Base-by-base conservation (phyloP, 2,888 invertebrate genomes). In the Eristalinus aeneus region DNA sequence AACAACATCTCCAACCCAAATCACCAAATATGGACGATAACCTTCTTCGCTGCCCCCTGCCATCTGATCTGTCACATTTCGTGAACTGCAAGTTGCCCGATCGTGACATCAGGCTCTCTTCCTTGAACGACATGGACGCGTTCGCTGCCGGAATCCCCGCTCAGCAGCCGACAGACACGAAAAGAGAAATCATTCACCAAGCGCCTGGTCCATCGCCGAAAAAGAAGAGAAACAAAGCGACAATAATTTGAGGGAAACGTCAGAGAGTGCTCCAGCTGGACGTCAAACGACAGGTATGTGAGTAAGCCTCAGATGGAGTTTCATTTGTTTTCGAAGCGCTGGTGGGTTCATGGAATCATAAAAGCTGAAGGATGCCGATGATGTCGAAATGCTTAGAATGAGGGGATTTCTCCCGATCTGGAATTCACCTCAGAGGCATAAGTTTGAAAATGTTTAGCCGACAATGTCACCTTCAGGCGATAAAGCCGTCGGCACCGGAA, bases 51-150 rank as follows among this genome's bases (percentile, higher is more conserved):
- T 39, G 39, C 39, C 64, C 71, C 39, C 58, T 71, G 56, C 10
- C 56, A 64, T 77, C 11, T 16, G 58, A 68, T 68, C 75, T 75
- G 75, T 75, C 75, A 75, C 67, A 61, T 67, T 31, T 16, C 36
- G 10, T 74, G 39, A 65, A 39, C 74, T 10, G 64, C 53, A 63
- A 54, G n/a, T 23, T 16, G 34, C 63, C 16, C 5, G 9, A 20
- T 31, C 56, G 31, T 65, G 74, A 64, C 65, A 65, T 46, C 16
- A 16, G 16, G n/a, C 9, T 46, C 46, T 46, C 46, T 46, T 46
- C 46, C 8, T 16, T 16, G 46, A 10, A 34, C 34, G 34, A 6
- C 10, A 9, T 34, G 34, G 1, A 34, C 8, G 16, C 46, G 8
- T 1, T 8, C 46, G 16, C 1, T 16, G 4, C 16, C 16, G 46